phyloP scores from a whole-genome alignment of 2,797 vertebrate genomes.

The Rousettus madagascariensis region DNA sequence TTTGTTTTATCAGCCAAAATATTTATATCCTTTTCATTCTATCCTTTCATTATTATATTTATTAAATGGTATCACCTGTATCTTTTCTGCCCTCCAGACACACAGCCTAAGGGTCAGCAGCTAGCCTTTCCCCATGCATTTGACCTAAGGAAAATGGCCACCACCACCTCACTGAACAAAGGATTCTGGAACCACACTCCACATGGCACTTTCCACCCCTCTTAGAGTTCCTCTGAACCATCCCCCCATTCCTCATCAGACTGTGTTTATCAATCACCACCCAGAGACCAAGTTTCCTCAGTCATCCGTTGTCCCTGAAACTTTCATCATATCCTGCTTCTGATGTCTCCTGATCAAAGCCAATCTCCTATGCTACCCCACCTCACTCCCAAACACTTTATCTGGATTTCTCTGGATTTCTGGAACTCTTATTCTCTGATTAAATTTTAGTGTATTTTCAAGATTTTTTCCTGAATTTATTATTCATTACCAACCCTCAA shows the following conservation, averaged over 20 bases:
- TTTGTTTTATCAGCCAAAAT: slow-evolving; percentile 2
- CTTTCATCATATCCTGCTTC: not conserved
- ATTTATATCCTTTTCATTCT: slow-evolving; percentile 7
- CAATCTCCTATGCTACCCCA: not conserved
- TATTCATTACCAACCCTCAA: not conserved
- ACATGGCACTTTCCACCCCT: not conserved
- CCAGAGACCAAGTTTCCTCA: not conserved
- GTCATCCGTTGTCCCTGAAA: not conserved
- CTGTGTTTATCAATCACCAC: not conserved
- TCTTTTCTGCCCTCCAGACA: not conserved
- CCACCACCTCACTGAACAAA: not conserved
- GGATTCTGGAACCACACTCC: not conserved
- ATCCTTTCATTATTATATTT: not conserved
- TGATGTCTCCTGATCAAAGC: not conserved
- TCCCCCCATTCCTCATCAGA: not conserved
- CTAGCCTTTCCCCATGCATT: not conserved
- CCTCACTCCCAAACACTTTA: not conserved
- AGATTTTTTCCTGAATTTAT: not conserved
- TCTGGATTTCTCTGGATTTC: not conserved
- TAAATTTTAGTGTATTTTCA: not conserved
- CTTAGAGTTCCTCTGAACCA: not conserved
- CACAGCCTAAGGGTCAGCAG: not conserved
- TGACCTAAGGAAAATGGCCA: not conserved
- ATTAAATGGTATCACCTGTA: not conserved
- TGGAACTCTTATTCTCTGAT: not conserved